Conservation (phyloP, 2,888 invertebrate genomes). For the Epinotia demarniana region DNA sequence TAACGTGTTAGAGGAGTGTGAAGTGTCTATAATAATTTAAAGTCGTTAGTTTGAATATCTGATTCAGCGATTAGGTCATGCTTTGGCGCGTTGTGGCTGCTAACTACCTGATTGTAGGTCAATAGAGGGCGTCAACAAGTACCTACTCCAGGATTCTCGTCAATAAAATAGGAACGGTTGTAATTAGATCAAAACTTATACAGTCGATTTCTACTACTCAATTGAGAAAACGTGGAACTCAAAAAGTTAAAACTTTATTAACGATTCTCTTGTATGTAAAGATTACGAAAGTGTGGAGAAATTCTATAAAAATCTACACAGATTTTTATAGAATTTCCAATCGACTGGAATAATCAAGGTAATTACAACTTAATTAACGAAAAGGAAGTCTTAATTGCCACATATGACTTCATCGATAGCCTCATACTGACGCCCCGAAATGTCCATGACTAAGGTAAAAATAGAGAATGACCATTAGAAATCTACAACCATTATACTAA, state of each 20-base stretch:
- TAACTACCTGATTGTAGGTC: conserved; percentile 5
- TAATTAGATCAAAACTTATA: not conserved
- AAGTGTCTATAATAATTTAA: conserved; percentile 19
- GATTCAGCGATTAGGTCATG: conserved; percentile 11
- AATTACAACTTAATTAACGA: conserved; percentile 18
- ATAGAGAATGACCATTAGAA: conserved; percentile 18
- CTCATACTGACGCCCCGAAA: conserved; percentile 12
- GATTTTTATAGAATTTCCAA: too few relatives aligned
- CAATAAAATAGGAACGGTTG: not conserved
- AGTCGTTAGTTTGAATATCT: conserved; percentile 6
- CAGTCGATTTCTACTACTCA: not conserved
- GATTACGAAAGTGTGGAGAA: not conserved
- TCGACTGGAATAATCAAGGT: conserved; percentile 17
- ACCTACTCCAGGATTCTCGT: not conserved
- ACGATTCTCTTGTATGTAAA: not conserved
- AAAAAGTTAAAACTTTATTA: not conserved
- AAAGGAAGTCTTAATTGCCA: conserved; percentile 3
- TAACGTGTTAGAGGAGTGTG: conserved; percentile 13
- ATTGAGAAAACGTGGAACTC: not conserved
- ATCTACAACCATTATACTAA: conserved; percentile 19
- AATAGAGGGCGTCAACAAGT: not conserved
- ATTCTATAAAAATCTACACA: conserved; percentile 1
- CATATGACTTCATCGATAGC: not conserved
- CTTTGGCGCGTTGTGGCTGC: not conserved
- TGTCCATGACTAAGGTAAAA: conserved; percentile 19